Evolutionary conservation across 1,140 invertebrate species (phyloP).

Genomic region (Yoshiicerus persimilis): DNA sequence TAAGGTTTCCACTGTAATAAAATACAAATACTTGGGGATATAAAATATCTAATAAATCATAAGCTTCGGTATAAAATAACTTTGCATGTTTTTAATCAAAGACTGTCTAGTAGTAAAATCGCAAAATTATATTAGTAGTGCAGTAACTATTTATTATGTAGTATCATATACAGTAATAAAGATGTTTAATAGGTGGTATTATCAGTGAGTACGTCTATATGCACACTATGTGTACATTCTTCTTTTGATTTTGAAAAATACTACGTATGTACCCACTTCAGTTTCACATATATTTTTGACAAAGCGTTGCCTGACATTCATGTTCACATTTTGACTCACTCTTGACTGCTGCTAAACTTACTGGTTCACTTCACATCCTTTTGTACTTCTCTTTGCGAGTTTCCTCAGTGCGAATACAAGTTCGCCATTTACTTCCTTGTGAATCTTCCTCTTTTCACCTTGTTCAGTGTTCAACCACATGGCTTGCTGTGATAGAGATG

Average conservation of each 20-base stretch:
- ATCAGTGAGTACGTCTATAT: too few relatives aligned
- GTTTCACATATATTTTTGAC: neutral
- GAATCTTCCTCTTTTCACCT: neutral
- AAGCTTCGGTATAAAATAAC: too few relatives aligned
- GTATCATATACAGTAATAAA: too few relatives aligned
- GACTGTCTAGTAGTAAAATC: too few relatives aligned
- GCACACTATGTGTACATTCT: too few relatives aligned
- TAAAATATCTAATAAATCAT: too few relatives aligned
- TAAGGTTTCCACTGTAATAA: too few relatives aligned
- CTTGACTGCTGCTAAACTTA: neutral
- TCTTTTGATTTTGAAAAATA: neutral
- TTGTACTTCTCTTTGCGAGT: slow-evolving; percentile 7
- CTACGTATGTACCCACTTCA: neutral
- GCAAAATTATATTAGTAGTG: too few relatives aligned
- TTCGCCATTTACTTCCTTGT: neutral
- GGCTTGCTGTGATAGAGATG: neutral
- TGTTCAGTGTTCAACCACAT: neutral
- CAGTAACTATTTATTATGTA: too few relatives aligned
- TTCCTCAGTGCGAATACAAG: neutral
- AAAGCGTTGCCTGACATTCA: neutral
- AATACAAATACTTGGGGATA: too few relatives aligned
- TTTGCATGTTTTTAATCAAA: too few relatives aligned
- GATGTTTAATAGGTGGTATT: too few relatives aligned
- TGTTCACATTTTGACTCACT: neutral
- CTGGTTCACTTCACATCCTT: slow-evolving; percentile 2